Base-by-base conservation (phyloP, 2,113 vertebrate genomes). In the Ceyx margarethae region DNA sequence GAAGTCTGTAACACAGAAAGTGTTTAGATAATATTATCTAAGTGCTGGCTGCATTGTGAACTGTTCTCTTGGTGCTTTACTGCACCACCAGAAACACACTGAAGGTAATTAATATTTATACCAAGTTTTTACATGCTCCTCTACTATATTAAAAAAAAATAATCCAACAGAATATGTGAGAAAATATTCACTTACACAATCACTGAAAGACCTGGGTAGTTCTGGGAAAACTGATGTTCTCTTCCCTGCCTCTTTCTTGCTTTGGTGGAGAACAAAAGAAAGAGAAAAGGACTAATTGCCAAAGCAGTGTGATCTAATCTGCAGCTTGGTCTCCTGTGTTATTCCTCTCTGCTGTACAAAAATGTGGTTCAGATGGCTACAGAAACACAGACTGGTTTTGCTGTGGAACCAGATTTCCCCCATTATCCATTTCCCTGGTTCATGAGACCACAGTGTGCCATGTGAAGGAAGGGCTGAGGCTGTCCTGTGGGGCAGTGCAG, bases 21-120 rank as follows among this genome's bases (percentile, higher is more conserved):
- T 50, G 68, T 95, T 96, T 85, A 91, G 96, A 93, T 95, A 89
- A 87, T 65, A 86, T 96, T 95, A 95, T 90, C 94, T 91, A 61
- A 95, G 77, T 89, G 91, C 28, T n/a, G 66, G 64, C 87, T 97
- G 85, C 81, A 56, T 94, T 96, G 87, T 94, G 93, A 92, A 81
- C 75, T 94, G 82, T 95, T 97, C 95, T 77, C 93, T 90, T 50
- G 66, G 90, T 71, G 65, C 82, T 95, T 87, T 92, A 74, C 42
- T 93, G 56, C n/a, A 74, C 75, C 62, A 25, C 91, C 87, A 81
- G 88, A 92, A 93, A 91, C 96, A 80, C 92, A 82, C 60, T 91
- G 15, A 48, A 89, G 88, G 75, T 77, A 91, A 85, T 97, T 95
- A 96, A 95, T 95, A 96, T 89, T 74, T 93, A 85, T 78, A 88